phyloP scores from a whole-genome alignment of 1,140 invertebrate genomes.

The Cotesia chilonis region DNA sequence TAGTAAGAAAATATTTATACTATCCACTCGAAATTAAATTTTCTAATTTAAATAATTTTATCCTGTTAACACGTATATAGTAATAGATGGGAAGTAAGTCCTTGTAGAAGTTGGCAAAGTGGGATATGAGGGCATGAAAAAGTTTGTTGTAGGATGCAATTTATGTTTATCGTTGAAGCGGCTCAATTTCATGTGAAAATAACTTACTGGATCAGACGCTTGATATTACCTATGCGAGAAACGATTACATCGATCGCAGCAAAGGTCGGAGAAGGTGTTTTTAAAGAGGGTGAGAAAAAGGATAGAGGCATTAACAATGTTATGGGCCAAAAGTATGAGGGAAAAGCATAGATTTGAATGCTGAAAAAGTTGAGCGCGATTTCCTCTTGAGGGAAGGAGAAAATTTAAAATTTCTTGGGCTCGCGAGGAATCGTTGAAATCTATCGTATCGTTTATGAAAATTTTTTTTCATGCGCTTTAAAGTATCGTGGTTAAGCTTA shows the following conservation, averaged over 20 bases:
- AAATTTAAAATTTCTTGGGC: slow-evolving; percentile 36
- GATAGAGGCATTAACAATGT: not conserved
- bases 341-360: slow-evolving; percentile 28
- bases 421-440: slow-evolving; percentile 1
- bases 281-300: not conserved
- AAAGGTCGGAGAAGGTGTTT: slow-evolving; percentile 17
- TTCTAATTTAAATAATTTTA: slow-evolving; percentile 1
- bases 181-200: slow-evolving; percentile 39
- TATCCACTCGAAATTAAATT: not conserved
- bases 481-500: slow-evolving; percentile 35
- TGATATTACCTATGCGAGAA: slow-evolving; percentile 40
- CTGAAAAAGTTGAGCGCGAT: slow-evolving; percentile 25
- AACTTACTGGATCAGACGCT: slow-evolving; percentile 41
- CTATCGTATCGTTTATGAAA: slow-evolving; percentile 39
- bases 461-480: slow-evolving; percentile 23
- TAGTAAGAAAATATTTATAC: too few species aligned
- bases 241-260: slow-evolving; percentile 39
- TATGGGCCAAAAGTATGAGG: not conserved
- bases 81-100: not conserved
- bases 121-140: not conserved
- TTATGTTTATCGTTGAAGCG: slow-evolving; percentile 39
- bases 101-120: not conserved
- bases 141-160: slow-evolving; percentile 37
- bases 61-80: not conserved
- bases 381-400: not conserved